These are phyloP conservation scores for Volucella zonaria DNA, from an alignment of 2,888 invertebrate species.

Conservation along the genomic window DNA sequence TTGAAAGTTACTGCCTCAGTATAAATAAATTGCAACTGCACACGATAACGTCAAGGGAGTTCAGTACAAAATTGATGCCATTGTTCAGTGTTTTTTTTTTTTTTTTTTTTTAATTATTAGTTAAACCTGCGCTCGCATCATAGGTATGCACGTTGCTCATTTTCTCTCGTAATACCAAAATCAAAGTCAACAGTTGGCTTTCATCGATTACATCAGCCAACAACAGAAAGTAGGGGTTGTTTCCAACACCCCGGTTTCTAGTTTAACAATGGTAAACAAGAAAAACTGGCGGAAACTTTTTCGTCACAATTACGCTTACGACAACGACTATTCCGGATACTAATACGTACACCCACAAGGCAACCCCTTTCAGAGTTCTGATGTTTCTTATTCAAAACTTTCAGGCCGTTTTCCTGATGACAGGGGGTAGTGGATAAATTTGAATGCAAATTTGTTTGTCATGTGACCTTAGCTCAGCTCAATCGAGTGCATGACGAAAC, in stretches of 20 bases:
- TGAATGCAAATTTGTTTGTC: constrained; percentile 56
- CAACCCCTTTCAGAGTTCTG: neutral
- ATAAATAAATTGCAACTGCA: constrained; percentile 14
- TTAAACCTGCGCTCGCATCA: neutral
- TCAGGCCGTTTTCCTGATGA: neutral
- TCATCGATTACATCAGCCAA: neutral
- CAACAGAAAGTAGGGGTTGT: too few relatives aligned
- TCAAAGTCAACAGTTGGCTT: neutral
- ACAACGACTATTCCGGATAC: too few relatives aligned
- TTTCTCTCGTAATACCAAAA: too few relatives aligned
- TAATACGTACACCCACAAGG: too few relatives aligned
- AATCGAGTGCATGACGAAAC: constrained; percentile 56
- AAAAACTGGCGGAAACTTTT: neutral
- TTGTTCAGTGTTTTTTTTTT: neutral
- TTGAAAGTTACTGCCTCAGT: constrained; percentile 11
- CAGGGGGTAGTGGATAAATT: constrained; percentile 13
- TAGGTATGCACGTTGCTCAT: neutral
- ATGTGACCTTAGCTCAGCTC: constrained; percentile 54
- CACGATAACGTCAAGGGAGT: neutral
- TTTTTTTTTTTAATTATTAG: constrained; percentile 13
- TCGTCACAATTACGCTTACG: neutral
- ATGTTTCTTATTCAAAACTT: constrained; percentile 7
- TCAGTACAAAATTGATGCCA: neutral
- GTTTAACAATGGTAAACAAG: too few relatives aligned
- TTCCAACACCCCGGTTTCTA: too few relatives aligned